phyloP scores from a whole-genome alignment of 1,140 invertebrate genomes.

The Saccostrea echinata region DNA sequence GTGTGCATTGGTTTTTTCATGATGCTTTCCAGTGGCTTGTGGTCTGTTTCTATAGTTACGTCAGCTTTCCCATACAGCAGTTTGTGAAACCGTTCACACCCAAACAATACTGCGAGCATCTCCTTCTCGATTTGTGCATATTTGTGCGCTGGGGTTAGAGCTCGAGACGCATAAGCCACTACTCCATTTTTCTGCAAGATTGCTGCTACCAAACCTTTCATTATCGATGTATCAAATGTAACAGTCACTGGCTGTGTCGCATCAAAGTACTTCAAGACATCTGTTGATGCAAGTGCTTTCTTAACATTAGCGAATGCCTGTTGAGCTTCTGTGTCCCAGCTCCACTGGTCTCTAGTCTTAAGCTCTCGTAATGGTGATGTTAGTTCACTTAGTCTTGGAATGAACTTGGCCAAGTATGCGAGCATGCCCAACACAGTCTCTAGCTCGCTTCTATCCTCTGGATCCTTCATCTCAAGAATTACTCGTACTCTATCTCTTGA shows the following conservation, averaged over 20 bases:
- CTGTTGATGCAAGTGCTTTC: slow-evolving; percentile 3
- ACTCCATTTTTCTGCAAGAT: slow-evolving; percentile 25
- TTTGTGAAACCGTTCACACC: slow-evolving; percentile 80
- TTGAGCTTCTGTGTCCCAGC: slow-evolving; percentile 39
- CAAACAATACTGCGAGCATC: slow-evolving; percentile 81
- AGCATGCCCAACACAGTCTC: slow-evolving; percentile 63
- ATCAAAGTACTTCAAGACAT: slow-evolving; percentile 57
- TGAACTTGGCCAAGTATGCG: slow-evolving; percentile 59
- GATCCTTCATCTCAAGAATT: slow-evolving; percentile 18
- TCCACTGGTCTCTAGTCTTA: slow-evolving; percentile 34
- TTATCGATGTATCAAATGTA: slow-evolving; percentile 75
- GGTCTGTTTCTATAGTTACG: slow-evolving; percentile 69
- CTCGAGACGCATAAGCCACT: slow-evolving; percentile 68
- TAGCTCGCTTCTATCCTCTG: slow-evolving; percentile 51
- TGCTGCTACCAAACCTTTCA: slow-evolving; percentile 76
- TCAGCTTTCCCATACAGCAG: slow-evolving; percentile 61
- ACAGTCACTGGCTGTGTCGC: slow-evolving; percentile 45
- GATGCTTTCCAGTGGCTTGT: slow-evolving; percentile 73
- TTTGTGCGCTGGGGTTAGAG: slow-evolving; percentile 74
- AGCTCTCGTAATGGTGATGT: slow-evolving; percentile 56
- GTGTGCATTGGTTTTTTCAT: slow-evolving; percentile 62
- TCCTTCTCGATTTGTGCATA: slow-evolving; percentile 81
- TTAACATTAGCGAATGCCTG: slow-evolving; percentile 53
- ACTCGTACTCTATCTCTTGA: neutral
- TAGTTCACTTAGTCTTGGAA: slow-evolving; percentile 57